Evolutionary conservation across 2,888 invertebrate genomes (phyloP), one percentile per base, ranked within the genome.

Genomic region (Sminthurides aquaticus): DNA sequence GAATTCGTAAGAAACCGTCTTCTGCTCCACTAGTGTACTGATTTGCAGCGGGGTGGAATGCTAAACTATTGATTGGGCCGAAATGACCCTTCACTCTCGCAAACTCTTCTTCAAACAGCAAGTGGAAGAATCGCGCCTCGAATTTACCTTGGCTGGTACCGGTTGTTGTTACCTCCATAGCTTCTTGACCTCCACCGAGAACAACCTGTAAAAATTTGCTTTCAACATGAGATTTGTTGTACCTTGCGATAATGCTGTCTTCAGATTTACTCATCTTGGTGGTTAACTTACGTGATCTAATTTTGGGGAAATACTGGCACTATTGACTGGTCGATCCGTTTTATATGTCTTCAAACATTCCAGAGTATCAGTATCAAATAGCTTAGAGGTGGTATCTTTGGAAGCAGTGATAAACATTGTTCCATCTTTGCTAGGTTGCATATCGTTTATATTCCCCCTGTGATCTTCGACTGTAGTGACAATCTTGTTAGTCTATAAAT

Each of bases 51-150:
- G 99, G 99, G 81, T 97, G 96, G 83, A 98, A 99, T 59, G 92
- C 89, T 75, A 98, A 86, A 80, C 94, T 94, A 84, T 99, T 99
- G 77, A 99, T 99, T 1, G 99, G 99, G 75, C 99, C 99, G 78
- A 99, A 99, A 81, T 99, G 99, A 65, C 98, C 98, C 79, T 98
- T 99, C n/a, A 99, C 88, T 67, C 95, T 84, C 0, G 90, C 96
- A 80, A 97, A 97, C 78, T 97, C 97, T 77, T 97, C 95, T 80
- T 96, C 96, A 79, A 94, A 97, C 26, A 97, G 88, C 76, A 95
- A 81, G 79, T 97, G 95, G 84, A 90, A 98, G 82, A 97, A 93
- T 61, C 79, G 89, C 11, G 88, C 94, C 79, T 99, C 98, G 78
- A 99, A 99, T 82, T 98, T 98, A 61, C 98, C 99, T 68, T 91